Evolutionary conservation across 2,888 invertebrate genomes (phyloP).

Genomic region (Lithophane leautieri): DNA sequence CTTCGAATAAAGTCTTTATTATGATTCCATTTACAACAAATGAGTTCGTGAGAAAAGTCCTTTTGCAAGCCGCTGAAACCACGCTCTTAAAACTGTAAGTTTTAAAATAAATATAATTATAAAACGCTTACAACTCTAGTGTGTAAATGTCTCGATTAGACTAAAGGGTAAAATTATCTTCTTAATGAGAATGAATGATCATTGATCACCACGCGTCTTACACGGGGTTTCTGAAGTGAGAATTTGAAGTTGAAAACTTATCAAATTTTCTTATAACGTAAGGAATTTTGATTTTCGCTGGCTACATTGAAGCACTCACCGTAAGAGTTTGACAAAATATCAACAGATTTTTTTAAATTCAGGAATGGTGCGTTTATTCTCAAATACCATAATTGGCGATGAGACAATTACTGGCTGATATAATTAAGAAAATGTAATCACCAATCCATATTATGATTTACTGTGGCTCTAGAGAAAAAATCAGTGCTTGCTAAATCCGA

Average conservation of each 20-base stretch:
- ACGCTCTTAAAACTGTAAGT: slow-evolving; percentile 29
- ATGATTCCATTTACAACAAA: slow-evolving; percentile 51
- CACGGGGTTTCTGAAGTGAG: neutral
- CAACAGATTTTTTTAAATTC: no score
- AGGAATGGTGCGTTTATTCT: no score
- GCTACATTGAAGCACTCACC: no score
- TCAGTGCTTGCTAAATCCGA: slow-evolving; percentile 61
- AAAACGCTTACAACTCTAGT: slow-evolving; percentile 1
- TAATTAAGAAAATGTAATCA: neutral
- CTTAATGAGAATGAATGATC: neutral
- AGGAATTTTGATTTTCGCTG: no score
- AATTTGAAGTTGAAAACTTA: neutral
- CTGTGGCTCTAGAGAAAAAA: slow-evolving; percentile 1
- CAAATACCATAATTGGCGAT: neutral
- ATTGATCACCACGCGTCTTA: neutral
- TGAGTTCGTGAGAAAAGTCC: slow-evolving; percentile 26
- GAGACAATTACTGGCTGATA: neutral
- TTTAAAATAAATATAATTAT: slow-evolving; percentile 37
- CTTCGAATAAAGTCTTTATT: slow-evolving; percentile 37
- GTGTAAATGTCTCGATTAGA: slow-evolving; percentile 14
- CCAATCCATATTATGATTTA: neutral
- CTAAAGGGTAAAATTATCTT: neutral
- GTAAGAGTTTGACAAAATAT: no score
- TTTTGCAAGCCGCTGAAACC: slow-evolving; percentile 36
- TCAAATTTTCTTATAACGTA: neutral